phyloP scores from a whole-genome alignment of 2,797 vertebrate species.

The Rhyacichthys aspro region DNA sequence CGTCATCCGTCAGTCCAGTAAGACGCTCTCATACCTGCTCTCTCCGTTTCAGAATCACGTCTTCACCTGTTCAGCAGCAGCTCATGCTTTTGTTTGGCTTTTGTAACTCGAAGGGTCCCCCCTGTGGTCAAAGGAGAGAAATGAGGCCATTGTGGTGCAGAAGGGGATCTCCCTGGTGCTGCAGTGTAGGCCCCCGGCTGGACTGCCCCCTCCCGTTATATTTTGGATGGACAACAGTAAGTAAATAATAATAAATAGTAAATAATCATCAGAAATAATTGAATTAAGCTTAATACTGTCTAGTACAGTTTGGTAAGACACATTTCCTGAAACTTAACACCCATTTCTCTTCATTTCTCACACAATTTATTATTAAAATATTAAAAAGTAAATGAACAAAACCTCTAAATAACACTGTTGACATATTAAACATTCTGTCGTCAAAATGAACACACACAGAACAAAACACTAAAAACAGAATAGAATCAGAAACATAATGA shows the following conservation, averaged over 20 bases:
- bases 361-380: too few relatives aligned
- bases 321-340: too few relatives aligned
- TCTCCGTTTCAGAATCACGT: not conserved
- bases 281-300: too few relatives aligned
- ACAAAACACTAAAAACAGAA: too few relatives aligned
- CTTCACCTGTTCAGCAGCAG: not conserved
- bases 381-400: too few relatives aligned
- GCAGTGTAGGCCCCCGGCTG: constrained; percentile 90
- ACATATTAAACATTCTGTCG: too few relatives aligned
- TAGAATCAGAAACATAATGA: too few relatives aligned
- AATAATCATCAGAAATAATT: not conserved
- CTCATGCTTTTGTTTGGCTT: constrained; percentile 24
- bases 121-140: constrained; percentile 96
- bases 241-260: constrained; percentile 57
- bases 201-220: constrained; percentile 94
- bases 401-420: too few relatives aligned
- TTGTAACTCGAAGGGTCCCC: constrained; percentile 87
- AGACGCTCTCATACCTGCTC: constrained; percentile 51
- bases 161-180: constrained; percentile 88
- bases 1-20: constrained; percentile 92
- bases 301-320: too few relatives aligned
- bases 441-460: too few relatives aligned
- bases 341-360: too few relatives aligned
- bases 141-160: constrained; percentile 86
- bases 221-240: constrained; percentile 99